Evolutionary conservation across 1,140 invertebrate species (phyloP), one percentile per base, ranked within the genome.

Genomic region (Apis laboriosa): DNA sequence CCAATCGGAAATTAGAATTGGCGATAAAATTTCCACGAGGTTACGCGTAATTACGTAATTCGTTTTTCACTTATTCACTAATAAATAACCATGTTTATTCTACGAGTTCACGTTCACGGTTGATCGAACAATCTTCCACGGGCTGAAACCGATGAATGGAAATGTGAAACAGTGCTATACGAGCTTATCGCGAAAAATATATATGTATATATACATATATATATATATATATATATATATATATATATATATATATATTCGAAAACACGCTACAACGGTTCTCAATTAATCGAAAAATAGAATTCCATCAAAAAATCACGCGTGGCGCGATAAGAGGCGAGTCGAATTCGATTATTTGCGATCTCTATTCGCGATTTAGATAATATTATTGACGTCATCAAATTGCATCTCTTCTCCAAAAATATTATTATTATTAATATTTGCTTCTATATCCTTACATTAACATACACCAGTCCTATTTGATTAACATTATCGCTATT

Each of bases 31-130:
- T 58, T 81, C 53, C 72, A 53, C 43, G 43, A 9, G 60, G n/a
- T 76, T 76, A 15, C 53, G n/a, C 9, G 43, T 24, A 49, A 43
- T 77, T 66, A 9, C 75, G 24, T 81, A 81, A 81, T 81, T 60
- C 24, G 17, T 9, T 9, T 64, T 64, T 56, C 34, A 60, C 5
- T 60, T 70, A 60, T 28, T 55, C 12, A 9, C 21, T n/a, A 66
- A 56, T 56, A 74, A 74, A 56, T 64, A 73, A 64, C 2, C 13
- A 9, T 9, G 70, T 43, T 64, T 64, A 80, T 55, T 34, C 24
- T 4, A 5, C 19, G 51, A 24, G 28, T 43, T 28, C 15, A 43
- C 28, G 12, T 8, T 79, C 56, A 0, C 13, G 13, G 58, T 51
- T 73, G 24, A 73, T 9, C 43, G n/a, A 53, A 72, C 34, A 17